Evolutionary conservation across 2,113 vertebrate genomes (phyloP).

Genomic region (Pelecanoides urinatrix): DNA sequence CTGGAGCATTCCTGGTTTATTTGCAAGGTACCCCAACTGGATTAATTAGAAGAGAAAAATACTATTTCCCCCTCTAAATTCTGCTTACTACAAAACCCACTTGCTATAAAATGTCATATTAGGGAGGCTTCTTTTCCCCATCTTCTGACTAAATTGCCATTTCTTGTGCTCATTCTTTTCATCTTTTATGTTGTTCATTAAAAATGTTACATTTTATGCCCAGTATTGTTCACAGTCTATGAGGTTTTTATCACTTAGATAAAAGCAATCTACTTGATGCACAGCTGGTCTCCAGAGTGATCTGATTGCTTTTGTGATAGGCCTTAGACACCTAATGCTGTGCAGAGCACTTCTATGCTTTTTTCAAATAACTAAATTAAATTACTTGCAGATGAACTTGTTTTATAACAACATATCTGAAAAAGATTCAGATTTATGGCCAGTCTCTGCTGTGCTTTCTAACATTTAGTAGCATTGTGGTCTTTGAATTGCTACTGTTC

Average conservation of each 20-base stretch:
- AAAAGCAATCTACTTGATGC: conserved; percentile 66
- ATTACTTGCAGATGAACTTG: conserved; percentile 34
- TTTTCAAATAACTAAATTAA: conserved; percentile 48
- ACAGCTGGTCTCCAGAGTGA: conserved; percentile 58
- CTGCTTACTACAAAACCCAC: conserved; percentile 8
- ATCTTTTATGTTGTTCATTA: conserved; percentile 67
- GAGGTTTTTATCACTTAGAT: conserved; percentile 72
- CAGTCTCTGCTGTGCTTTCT: background rate
- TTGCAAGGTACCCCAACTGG: background rate
- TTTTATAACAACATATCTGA: background rate
- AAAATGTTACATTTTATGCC: conserved; percentile 59
- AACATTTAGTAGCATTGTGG: background rate
- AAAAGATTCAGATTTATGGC: background rate
- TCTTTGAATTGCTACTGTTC: background rate
- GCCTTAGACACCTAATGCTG: conserved; percentile 44
- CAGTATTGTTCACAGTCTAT: conserved; percentile 64
- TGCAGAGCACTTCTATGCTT: background rate
- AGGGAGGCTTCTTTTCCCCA: background rate
- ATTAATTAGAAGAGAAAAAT: conserved; percentile 37
- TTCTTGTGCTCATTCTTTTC: conserved; percentile 37
- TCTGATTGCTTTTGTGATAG: conserved; percentile 60
- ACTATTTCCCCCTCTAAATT: background rate
- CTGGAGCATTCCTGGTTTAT: background rate
- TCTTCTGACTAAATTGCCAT: conserved; percentile 19
- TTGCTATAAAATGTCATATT: conserved; percentile 35